A percentile compares a stretch with the other conserved stretches of the same genome.
phyloP scores from a whole-genome alignment of 1,140 invertebrate species.

The Globodera ellingtonae region DNA sequence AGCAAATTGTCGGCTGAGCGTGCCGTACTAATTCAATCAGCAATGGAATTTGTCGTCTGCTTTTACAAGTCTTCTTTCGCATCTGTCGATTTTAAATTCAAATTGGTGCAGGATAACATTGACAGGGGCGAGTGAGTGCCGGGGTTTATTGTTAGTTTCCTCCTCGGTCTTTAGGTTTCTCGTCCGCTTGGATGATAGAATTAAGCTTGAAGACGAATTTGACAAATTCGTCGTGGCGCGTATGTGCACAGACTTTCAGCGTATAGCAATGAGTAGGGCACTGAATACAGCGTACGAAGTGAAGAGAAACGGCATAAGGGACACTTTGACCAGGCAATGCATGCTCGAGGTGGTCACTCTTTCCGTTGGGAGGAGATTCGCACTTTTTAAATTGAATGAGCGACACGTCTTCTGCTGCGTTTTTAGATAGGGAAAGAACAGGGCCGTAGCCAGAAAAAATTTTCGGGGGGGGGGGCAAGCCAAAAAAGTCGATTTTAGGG shows the following conservation, averaged over 20 bases:
- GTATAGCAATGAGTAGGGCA: neutral
- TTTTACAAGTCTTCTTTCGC: conserved; percentile 7
- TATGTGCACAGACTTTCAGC: conserved; percentile 20
- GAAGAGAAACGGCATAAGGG: conserved; percentile 18
- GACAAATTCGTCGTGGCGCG: conserved; percentile 5
- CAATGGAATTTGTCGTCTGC: neutral
- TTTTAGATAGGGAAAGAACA: no score
- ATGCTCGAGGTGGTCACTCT: neutral
- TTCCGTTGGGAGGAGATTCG: no score
- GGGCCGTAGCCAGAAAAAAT: no score
- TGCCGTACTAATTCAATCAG: neutral
- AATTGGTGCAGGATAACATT: neutral
- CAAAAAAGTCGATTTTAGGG: no score
- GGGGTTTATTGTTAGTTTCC: neutral
- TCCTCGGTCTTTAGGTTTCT: conserved; percentile 19
- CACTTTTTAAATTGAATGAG: no score
- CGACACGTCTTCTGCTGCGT: no score
- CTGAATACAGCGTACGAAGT: conserved; percentile 24
- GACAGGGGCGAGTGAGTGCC: neutral
- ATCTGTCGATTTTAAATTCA: neutral
- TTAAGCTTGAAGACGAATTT: conserved; percentile 25
- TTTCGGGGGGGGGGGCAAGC: no score
- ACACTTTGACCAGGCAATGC: conserved; percentile 14
- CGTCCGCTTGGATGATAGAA: conserved; percentile 22
- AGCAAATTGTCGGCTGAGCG: neutral